Conservation (phyloP, 2,888 invertebrate species). For the Digitonthophagus gazella region DNA sequence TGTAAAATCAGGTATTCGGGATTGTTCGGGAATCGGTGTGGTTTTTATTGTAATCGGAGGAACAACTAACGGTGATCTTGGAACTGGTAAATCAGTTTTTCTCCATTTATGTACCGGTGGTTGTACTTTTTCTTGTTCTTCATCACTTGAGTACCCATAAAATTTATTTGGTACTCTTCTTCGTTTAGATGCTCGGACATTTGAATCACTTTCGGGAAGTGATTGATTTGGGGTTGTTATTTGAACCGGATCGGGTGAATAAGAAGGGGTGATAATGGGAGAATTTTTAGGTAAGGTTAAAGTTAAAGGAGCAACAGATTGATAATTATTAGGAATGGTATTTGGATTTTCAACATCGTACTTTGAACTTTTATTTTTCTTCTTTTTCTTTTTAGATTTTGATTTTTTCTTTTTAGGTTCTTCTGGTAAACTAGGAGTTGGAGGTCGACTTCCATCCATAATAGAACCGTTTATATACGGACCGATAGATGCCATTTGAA, state of each 20-base stretch:
- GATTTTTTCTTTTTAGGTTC: constrained; percentile 63
- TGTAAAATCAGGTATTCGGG: constrained; percentile 34
- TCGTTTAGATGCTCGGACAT: constrained; percentile 72
- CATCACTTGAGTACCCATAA: constrained; percentile 85
- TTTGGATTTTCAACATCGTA: constrained; percentile 27
- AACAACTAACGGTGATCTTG: constrained; percentile 42
- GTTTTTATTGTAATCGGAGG: constrained; percentile 49
- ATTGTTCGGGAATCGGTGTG: constrained; percentile 45
- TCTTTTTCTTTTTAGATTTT: constrained; percentile 54
- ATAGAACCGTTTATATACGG: constrained; percentile 62
- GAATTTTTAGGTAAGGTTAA: constrained; percentile 43
- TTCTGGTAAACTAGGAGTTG: constrained; percentile 60
- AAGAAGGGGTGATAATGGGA: constrained; percentile 34
- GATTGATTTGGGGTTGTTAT: constrained; percentile 44
- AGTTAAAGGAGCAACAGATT: constrained; percentile 43
- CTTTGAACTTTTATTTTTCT: constrained; percentile 39
- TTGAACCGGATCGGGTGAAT: constrained; percentile 28
- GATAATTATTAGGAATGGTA: constrained; percentile 29
- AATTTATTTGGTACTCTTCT: constrained; percentile 81
- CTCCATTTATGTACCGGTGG: constrained; percentile 71
- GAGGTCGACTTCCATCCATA: constrained; percentile 62
- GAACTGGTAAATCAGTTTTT: constrained; percentile 63
- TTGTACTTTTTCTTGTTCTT: constrained; percentile 61
- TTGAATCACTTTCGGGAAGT: constrained; percentile 59
- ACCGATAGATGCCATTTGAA: constrained; percentile 62